Percentiles rank a stretch among this genome's conserved stretches.
Evolutionary conservation across 2,113 vertebrate species (phyloP).

Genomic region (Tragelaphus imberbis): DNA sequence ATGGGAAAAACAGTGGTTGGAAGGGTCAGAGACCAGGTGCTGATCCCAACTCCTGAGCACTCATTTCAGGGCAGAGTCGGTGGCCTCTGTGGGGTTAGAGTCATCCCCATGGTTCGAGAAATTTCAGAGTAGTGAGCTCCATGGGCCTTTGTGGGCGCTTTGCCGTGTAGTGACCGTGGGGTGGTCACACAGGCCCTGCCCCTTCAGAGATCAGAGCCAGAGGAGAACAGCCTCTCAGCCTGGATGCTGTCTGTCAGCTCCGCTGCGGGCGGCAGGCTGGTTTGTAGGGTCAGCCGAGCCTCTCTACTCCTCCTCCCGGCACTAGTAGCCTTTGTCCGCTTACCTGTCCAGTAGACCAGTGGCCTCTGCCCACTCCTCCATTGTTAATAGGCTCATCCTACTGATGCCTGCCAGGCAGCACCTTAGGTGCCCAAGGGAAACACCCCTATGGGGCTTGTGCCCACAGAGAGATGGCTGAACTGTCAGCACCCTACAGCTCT

Average conservation of each 20-base stretch:
- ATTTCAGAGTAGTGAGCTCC: background rate
- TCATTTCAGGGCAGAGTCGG: background rate
- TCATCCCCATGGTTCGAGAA: background rate
- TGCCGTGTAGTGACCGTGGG: background rate
- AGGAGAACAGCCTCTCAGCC: background rate
- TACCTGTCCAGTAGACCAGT: background rate
- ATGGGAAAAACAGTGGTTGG: background rate
- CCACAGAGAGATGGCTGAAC: background rate
- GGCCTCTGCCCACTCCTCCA: background rate
- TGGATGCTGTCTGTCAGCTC: fast-evolving
- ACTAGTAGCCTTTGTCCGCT: background rate
- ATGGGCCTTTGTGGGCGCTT: fast-evolving
- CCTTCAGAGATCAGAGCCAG: background rate
- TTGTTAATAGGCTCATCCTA: background rate
- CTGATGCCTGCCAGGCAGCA: background rate
- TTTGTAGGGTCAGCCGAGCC: background rate
- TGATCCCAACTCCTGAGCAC: background rate
- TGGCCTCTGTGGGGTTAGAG: background rate
- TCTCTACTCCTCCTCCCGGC: background rate
- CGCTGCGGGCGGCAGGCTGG: fast-evolving
- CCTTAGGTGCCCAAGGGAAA: background rate
- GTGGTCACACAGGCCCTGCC: background rate
- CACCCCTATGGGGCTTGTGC: background rate
- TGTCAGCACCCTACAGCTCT: background rate
- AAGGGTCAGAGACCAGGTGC: background rate